Percentiles rank a stretch among this genome's conserved stretches.
Conservation (phyloP, 2,113 vertebrate species). For the Zapornia atra region DNA sequence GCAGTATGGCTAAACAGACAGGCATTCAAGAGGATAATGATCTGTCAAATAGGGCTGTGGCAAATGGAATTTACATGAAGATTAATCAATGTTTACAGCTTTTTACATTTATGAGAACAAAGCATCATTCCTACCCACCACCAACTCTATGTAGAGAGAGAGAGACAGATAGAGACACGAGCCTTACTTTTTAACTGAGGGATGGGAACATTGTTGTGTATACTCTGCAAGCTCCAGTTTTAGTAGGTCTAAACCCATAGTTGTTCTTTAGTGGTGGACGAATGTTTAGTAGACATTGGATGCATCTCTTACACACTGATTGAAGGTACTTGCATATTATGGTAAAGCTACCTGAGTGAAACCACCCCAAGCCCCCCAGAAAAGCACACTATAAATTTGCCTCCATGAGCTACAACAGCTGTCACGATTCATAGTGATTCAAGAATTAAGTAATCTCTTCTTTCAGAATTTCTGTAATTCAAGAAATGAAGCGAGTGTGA, state of each 20-base stretch:
- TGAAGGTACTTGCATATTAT: background rate
- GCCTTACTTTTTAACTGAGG: slow-evolving; percentile 39
- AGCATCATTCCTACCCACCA: slow-evolving; percentile 58
- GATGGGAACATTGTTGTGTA: slow-evolving; percentile 34
- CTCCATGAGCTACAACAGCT: slow-evolving; percentile 42
- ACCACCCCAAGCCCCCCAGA: background rate
- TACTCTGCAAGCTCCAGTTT: background rate
- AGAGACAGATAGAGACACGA: background rate
- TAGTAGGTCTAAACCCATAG: background rate
- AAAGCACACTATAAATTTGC: background rate
- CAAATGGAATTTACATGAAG: slow-evolving; percentile 70
- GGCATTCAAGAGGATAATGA: slow-evolving; percentile 57
- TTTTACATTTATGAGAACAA: slow-evolving; percentile 69
- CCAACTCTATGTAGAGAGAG: background rate
- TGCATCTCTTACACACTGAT: background rate
- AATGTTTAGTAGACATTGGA: background rate
- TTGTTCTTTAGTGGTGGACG: background rate
- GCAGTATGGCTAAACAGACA: slow-evolving; percentile 55
- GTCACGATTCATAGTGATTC: slow-evolving; percentile 50
- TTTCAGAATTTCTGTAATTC: slow-evolving; percentile 23
- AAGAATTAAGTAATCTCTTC: slow-evolving; percentile 47
- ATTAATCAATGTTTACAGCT: slow-evolving; percentile 77
- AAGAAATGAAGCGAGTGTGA: background rate
- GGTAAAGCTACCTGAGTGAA: background rate
- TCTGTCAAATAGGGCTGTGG: slow-evolving; percentile 66